Percentiles rank a stretch among this genome's conserved stretches.
Evolutionary conservation across 1,140 invertebrate species (phyloP).

Genomic region (Drosophila mauritiana): DNA sequence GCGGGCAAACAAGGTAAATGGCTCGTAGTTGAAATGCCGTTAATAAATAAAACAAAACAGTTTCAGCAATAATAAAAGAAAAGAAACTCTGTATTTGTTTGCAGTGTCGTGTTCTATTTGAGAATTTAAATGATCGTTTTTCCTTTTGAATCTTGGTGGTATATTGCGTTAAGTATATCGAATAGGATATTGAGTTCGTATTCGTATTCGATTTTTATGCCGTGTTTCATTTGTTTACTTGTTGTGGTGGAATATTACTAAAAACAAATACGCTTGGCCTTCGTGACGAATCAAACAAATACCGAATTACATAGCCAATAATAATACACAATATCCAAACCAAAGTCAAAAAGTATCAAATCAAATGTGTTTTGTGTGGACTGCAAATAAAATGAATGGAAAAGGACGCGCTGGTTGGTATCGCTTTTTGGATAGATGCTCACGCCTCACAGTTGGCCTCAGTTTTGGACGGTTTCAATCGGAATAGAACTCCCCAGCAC

Average conservation of each 20-base stretch:
- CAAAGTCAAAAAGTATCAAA: constrained; percentile 24
- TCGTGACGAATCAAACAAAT: constrained; percentile 40
- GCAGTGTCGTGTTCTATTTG: constrained; percentile 37
- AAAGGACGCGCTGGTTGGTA: constrained; percentile 13
- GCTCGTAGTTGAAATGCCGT: constrained; percentile 49
- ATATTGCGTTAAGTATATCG: constrained; percentile 31
- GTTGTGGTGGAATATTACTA: constrained; percentile 31
- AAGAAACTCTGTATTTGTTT: constrained; percentile 41
- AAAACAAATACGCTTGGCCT: constrained; percentile 6
- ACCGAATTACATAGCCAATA: constrained; percentile 21
- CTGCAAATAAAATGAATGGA: constrained; percentile 16
- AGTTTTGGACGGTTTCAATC: constrained; percentile 85
- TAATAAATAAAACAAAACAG: constrained; percentile 58
- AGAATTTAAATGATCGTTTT: constrained; percentile 31
- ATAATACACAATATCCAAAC: constrained; percentile 6
- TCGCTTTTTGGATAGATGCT: constrained; percentile 35
- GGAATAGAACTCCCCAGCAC: constrained; percentile 75
- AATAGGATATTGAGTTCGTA: constrained; percentile 11
- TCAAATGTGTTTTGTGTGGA: constrained; percentile 5
- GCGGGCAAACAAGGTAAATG: constrained; percentile 62
- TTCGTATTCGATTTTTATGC: constrained; percentile 22
- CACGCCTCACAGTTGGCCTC: constrained; percentile 74
- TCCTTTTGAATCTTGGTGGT: constrained; percentile 22
- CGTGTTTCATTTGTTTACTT: constrained; percentile 51
- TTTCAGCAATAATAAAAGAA: constrained; percentile 52